Percentiles rank a stretch among this genome's conserved stretches.
These are phyloP conservation scores for Falco rusticolus DNA, from an alignment of 2,797 vertebrate genomes.

Conservation along the genomic window DNA sequence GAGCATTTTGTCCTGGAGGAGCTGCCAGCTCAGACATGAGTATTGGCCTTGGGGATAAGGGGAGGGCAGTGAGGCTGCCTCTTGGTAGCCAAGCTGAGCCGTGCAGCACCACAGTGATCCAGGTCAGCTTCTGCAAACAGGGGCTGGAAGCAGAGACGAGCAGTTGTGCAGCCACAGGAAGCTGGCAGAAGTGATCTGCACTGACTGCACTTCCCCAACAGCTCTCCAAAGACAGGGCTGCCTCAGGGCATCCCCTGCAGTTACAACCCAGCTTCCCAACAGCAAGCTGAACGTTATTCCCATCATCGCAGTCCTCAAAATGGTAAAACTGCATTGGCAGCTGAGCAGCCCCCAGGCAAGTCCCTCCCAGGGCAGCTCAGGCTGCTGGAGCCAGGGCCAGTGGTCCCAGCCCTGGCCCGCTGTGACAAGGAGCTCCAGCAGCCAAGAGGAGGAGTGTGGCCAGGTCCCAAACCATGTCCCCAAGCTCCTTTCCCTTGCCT, in stretches of 20 bases:
- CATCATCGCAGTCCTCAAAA: fast-evolving
- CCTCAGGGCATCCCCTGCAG: background rate
- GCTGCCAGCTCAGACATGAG: background rate
- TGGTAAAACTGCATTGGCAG: background rate
- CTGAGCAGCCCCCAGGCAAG: background rate
- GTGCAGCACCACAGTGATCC: fast-evolving
- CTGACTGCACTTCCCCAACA: background rate
- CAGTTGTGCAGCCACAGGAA: background rate
- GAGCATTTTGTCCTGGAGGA: background rate
- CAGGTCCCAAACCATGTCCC: background rate
- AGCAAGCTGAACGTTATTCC: background rate
- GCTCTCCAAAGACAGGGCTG: background rate
- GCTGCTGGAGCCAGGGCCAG: background rate
- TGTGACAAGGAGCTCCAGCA: background rate
- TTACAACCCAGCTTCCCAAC: background rate
- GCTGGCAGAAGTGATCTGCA: background rate
- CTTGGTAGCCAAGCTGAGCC: background rate
- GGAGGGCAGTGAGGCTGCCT: background rate
- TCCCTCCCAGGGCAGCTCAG: background rate
- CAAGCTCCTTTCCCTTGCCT: background rate
- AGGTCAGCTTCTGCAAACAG: background rate
- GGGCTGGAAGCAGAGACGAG: background rate
- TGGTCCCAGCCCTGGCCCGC: background rate
- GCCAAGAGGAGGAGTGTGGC: background rate
- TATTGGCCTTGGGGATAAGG: background rate